Conservation (phyloP, 2,113 vertebrate species). For the Strix uralensis region DNA sequence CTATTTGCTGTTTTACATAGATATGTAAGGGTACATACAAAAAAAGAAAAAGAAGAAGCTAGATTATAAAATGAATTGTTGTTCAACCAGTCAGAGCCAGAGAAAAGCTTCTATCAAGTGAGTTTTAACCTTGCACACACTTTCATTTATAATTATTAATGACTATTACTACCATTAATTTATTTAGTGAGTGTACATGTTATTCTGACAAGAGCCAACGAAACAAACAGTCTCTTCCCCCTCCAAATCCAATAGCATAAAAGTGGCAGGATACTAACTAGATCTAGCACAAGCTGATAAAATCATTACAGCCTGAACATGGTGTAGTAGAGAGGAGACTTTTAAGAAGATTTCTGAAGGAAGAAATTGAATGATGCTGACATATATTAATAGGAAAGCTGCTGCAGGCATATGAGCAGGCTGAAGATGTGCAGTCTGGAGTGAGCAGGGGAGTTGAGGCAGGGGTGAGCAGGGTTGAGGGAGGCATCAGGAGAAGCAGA, state of each 20-base stretch:
- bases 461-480: background rate
- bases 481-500: background rate
- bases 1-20: background rate
- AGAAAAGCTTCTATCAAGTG: background rate
- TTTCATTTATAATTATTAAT: conserved; percentile 8
- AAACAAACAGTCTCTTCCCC: background rate
- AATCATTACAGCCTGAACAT: background rate
- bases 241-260: background rate
- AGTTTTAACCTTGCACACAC: background rate
- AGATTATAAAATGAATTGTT: background rate
- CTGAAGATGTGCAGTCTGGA: background rate
- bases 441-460: background rate
- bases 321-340: background rate
- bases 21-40: background rate
- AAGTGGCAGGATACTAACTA: background rate
- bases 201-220: background rate
- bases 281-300: background rate
- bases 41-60: background rate
- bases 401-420: background rate
- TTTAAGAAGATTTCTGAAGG: background rate
- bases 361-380: background rate
- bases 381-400: background rate
- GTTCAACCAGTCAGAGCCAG: background rate
- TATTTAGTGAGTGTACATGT: background rate
- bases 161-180: background rate